A percentile compares a stretch with the other conserved stretches of the same genome.
phyloP scores from a whole-genome alignment of 2,888 invertebrate species.

The Aspidiotus rigidus region DNA sequence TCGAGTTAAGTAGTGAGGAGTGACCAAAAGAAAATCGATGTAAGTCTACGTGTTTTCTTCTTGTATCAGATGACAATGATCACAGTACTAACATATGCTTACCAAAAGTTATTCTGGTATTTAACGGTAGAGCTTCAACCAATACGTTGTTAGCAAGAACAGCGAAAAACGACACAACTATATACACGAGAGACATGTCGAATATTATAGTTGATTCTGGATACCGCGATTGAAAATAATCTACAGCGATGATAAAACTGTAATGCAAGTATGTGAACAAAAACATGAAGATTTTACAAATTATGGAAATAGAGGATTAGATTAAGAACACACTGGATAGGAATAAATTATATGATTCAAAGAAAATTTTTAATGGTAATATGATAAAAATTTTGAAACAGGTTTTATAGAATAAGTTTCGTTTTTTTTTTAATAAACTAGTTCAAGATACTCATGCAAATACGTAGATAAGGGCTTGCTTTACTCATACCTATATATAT shows the following conservation, averaged over 20 bases:
- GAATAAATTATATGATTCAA: background rate
- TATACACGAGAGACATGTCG: conserved; percentile 87
- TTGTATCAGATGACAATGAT: background rate
- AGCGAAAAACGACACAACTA: conserved; percentile 77
- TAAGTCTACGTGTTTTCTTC: background rate
- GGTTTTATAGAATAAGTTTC: too few relatives aligned
- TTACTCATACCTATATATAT: too few relatives aligned
- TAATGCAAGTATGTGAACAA: conserved; percentile 38
- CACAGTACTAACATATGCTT: conserved; percentile 40
- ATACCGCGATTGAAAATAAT: conserved; percentile 78
- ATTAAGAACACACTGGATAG: background rate
- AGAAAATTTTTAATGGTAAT: background rate
- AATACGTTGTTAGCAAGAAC: conserved; percentile 77
- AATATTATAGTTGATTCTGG: conserved; percentile 78
- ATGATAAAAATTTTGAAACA: too few relatives aligned
- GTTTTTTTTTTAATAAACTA: too few relatives aligned
- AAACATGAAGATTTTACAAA: too few relatives aligned
- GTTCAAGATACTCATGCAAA: too few relatives aligned
- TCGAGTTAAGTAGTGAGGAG: too few relatives aligned
- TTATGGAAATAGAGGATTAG: too few relatives aligned
- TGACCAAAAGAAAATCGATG: background rate
- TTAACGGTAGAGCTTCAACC: conserved; percentile 69
- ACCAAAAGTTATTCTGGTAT: conserved; percentile 79
- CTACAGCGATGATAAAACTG: conserved; percentile 88
- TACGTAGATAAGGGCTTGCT: too few relatives aligned